A percentile compares a stretch with the other conserved stretches of the same genome.
Conservation (phyloP, 2,797 vertebrate species). For the Eulemur albifrons region DNA sequence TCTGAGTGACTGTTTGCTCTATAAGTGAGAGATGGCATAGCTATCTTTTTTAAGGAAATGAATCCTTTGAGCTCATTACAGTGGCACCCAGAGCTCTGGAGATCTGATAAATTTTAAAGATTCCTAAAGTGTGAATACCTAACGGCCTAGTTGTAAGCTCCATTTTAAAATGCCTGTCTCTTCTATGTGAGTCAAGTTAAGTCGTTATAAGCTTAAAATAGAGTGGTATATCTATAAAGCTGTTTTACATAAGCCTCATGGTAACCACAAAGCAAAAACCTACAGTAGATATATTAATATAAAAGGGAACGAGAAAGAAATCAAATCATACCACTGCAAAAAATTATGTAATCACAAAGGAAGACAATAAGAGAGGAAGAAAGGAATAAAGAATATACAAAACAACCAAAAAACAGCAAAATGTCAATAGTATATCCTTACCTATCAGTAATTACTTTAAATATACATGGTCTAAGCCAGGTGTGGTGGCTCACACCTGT, state of each 20-base stretch:
- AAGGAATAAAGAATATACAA: neutral
- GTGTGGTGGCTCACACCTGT: no score
- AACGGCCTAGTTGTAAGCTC: neutral
- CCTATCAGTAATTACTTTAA: neutral
- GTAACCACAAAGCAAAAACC: neutral
- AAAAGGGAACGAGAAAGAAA: neutral
- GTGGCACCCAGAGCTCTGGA: neutral
- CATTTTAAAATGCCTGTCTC: neutral
- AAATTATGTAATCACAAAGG: neutral
- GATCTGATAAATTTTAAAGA: neutral
- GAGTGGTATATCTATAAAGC: neutral
- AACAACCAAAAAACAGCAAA: neutral
- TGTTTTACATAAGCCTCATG: neutral
- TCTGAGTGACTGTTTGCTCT: neutral
- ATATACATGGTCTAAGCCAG: neutral
- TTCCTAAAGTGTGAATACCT: neutral
- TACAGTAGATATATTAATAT: neutral
- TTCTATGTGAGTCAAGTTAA: neutral
- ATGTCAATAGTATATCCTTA: neutral
- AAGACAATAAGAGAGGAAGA: neutral
- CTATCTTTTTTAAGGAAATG: neutral
- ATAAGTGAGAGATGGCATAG: neutral
- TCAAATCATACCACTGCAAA: neutral
- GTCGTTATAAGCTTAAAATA: neutral
- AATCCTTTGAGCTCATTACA: neutral